phyloP scores from a whole-genome alignment of 1,140 invertebrate genomes.

The Penaeus chinensis region DNA sequence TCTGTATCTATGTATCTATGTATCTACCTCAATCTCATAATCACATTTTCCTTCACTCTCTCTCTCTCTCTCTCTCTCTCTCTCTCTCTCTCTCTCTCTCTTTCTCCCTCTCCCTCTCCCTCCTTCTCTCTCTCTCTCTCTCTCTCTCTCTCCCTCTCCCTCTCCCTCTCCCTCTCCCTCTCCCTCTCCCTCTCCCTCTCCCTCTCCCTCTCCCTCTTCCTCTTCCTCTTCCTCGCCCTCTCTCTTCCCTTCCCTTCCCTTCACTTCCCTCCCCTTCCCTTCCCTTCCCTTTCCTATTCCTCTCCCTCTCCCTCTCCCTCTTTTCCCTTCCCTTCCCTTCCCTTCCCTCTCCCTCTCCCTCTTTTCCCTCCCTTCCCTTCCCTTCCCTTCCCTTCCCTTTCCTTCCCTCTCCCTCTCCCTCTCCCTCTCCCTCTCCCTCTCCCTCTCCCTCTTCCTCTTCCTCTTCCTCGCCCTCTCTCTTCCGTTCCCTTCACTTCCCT shows the following conservation, averaged over 20 bases:
- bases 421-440: background rate
- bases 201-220: background rate
- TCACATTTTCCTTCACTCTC: too few relatives aligned
- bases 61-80: too few relatives aligned
- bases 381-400: background rate
- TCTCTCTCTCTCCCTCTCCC: background rate
- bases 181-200: background rate
- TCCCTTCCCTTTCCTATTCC: too few relatives aligned
- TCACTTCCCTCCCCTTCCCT: background rate
- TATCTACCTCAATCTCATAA: too few relatives aligned
- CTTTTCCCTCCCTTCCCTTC: background rate
- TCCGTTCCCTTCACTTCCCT: background rate
- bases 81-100: too few relatives aligned
- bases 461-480: background rate
- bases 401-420: background rate
- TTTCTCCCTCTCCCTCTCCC: too few relatives aligned
- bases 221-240: background rate
- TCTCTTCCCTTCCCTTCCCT: background rate
- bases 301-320: too few relatives aligned
- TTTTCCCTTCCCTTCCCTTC: background rate
- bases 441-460: background rate
- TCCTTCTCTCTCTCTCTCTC: too few relatives aligned
- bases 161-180: too few relatives aligned
- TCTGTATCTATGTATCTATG: too few relatives aligned
- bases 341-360: background rate